Conservation (phyloP, 2,113 vertebrate genomes). For the Haplochromis burtoni region DNA sequence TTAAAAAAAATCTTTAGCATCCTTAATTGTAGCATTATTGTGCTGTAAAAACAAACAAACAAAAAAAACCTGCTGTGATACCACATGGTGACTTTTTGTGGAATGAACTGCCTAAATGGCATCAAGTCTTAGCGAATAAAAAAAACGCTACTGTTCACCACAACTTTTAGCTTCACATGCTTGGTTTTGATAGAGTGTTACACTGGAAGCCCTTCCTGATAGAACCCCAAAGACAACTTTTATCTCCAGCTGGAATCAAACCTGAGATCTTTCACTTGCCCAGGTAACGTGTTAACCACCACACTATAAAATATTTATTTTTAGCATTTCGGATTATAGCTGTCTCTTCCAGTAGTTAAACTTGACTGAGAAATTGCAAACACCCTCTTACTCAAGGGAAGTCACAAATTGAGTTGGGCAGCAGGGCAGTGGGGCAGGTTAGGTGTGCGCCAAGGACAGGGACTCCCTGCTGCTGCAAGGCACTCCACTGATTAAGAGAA, state of each 20-base stretch:
- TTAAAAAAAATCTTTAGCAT: background rate
- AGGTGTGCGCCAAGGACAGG: background rate
- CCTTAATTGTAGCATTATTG: background rate
- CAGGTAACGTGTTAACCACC: background rate
- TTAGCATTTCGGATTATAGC: background rate
- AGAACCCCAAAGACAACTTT: background rate
- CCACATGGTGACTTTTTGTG: background rate
- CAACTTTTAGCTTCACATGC: background rate
- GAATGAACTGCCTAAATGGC: background rate
- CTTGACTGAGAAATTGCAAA: background rate
- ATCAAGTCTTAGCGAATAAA: background rate
- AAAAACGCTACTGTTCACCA: background rate
- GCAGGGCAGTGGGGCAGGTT: background rate
- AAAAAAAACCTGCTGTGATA: background rate
- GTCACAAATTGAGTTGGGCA: background rate
- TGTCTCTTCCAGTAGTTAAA: background rate
- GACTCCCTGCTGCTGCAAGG: slow-evolving; percentile 19
- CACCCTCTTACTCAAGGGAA: background rate
- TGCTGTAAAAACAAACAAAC: background rate
- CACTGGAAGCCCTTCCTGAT: background rate
- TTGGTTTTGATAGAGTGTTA: background rate
- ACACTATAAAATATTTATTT: background rate
- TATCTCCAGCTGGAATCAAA: background rate
- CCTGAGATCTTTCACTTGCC: background rate
- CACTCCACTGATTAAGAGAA: slow-evolving; percentile 47